These are phyloP conservation scores for Drosophila anomalata DNA, from an alignment of 2,888 invertebrate species.

Conservation along the genomic window DNA sequence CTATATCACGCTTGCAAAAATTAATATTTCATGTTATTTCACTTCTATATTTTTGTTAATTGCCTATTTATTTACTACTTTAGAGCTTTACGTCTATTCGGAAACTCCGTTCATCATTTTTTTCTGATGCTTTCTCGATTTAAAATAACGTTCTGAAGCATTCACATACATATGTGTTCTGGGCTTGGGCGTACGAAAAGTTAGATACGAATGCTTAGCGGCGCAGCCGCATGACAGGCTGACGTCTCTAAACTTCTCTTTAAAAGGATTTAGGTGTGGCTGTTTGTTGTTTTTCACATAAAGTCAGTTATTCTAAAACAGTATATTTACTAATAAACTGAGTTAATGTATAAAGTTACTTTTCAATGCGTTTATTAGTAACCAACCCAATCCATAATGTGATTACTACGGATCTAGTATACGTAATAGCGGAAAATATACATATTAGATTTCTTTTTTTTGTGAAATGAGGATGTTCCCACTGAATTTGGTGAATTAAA, in stretches of 20 bases:
- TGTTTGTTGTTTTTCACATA: neutral
- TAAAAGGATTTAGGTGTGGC: neutral
- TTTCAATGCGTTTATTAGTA: too few relatives aligned
- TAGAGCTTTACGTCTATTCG: neutral
- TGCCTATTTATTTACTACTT: neutral
- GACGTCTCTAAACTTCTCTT: neutral
- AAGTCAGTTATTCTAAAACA: neutral
- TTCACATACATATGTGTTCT: conserved; percentile 68
- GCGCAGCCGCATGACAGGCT: neutral
- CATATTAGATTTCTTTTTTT: too few relatives aligned
- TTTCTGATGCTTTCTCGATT: conserved; percentile 61
- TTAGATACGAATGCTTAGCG: too few relatives aligned
- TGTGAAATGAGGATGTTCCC: too few relatives aligned
- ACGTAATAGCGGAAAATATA: too few relatives aligned
- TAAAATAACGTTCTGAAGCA: conserved; percentile 76
- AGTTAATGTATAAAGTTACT: too few relatives aligned
- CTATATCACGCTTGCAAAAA: too few relatives aligned
- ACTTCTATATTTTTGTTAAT: neutral
- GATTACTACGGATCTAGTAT: too few relatives aligned
- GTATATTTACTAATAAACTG: too few relatives aligned
- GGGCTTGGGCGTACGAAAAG: conserved; percentile 13
- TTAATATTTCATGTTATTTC: too few relatives aligned
- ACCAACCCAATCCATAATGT: too few relatives aligned
- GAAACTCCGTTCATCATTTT: neutral
- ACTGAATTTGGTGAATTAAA: too few relatives aligned